Conservation (phyloP, 2,888 invertebrate species). For the Syritta pipiens region DNA sequence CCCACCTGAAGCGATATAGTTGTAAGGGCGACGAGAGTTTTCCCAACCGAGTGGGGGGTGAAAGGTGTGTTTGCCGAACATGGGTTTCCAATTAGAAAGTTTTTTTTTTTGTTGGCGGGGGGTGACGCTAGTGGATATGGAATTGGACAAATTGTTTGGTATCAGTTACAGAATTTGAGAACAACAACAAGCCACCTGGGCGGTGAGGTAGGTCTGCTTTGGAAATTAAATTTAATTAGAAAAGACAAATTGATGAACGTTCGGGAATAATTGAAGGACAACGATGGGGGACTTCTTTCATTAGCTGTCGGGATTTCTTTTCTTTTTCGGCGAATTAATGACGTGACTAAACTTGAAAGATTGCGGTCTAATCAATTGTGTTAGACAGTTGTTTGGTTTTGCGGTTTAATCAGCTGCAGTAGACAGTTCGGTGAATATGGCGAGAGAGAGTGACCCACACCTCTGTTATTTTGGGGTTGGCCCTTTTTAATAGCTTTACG, state of each 20-base stretch:
- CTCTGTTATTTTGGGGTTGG: too few species aligned
- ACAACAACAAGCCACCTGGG: conserved; percentile 12
- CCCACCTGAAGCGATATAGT: conserved; percentile 33
- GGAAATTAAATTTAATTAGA: conserved; percentile 26
- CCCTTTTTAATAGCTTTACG: too few species aligned
- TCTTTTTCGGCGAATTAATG: too few species aligned
- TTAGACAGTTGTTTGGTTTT: too few species aligned
- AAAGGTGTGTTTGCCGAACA: conserved; percentile 43
- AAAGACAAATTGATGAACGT: background rate
- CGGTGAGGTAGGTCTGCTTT: background rate
- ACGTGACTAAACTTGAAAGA: too few species aligned
- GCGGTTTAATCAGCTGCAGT: too few species aligned
- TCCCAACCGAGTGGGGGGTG: conserved; percentile 13
- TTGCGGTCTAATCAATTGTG: too few species aligned
- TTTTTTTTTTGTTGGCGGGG: conserved; percentile 1
- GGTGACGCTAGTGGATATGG: background rate
- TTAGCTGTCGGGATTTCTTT: too few species aligned
- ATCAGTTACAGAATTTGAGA: conserved; percentile 36
- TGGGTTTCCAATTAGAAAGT: conserved; percentile 63
- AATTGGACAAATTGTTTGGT: conserved; percentile 29
- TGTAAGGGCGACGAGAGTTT: conserved; percentile 1
- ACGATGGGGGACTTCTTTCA: too few species aligned
- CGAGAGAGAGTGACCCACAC: too few species aligned
- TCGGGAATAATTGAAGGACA: too few species aligned
- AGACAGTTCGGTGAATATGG: too few species aligned